Evolutionary conservation across 2,797 vertebrate genomes (phyloP), one percentile per base, ranked within the genome.

Genomic region (Cichlasoma orientale): DNA sequence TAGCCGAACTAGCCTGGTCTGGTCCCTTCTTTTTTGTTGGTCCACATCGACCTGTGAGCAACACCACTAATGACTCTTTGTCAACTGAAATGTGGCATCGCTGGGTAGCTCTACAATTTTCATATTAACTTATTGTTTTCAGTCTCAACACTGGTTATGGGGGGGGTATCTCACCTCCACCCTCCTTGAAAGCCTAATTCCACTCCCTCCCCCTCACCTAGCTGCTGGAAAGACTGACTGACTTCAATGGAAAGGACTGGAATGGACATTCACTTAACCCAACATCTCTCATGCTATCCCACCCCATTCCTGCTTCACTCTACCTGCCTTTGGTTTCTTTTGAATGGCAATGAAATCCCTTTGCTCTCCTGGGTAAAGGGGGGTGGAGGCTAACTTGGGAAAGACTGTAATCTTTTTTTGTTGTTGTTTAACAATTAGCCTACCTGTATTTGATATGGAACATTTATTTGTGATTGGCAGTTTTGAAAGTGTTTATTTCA

Each of bases 81-180:
- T 86, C 90, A 86, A 75, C 81, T 87, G 91, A 86, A 89, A 86
- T 83, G 88, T 88, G 85, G 88, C 90, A 68, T 80, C 66, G 57
- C 93, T 92, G 91, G 92, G 89, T 90, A 82, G 89, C 87, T 92
- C 86, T 83, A 74, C 81, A 86, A 84, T 88, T 91, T 90, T 91
- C 91, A 90, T 93, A 90, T 92, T 96, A 95, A 96, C 93, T 96
- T 96, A 95, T 95, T 95, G 89, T 93, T 95, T 94, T 93, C 92
- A 85, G 95, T 96, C 96, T 94, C 92, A 89, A 96, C 96, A 96
- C 96, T 96, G 96, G 94, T 95, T 91, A 92, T 92, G 85, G 82
- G 85, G 88, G 91, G 93, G 36, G 75, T 84, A 75, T 74, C 77
- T 86, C 69, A 80, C 79, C 66, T 78, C 83, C 84, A 86, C 78